Conservation (phyloP, 2,888 invertebrate species). For the Heliconius sara region DNA sequence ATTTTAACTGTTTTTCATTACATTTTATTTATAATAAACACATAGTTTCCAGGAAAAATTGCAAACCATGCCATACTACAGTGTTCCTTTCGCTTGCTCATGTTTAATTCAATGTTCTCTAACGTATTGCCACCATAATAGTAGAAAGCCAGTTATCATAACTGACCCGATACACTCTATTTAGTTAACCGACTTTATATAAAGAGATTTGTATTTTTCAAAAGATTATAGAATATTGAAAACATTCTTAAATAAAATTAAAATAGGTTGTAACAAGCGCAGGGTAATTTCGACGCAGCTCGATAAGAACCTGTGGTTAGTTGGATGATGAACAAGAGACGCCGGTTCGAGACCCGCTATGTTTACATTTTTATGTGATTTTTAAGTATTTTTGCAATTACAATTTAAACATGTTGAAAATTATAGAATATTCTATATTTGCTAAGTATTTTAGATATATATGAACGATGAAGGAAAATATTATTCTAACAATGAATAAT, state of each 20-base stretch:
- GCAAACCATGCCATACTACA: slow-evolving; percentile 17
- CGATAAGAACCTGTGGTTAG: too few relatives aligned
- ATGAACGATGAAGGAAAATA: background rate
- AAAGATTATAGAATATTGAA: too few relatives aligned
- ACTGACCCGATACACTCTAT: slow-evolving; percentile 34
- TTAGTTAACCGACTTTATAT: background rate
- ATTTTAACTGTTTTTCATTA: background rate
- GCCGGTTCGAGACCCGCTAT: too few relatives aligned
- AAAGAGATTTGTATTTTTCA: background rate
- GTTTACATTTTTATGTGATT: too few relatives aligned
- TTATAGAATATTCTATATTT: background rate
- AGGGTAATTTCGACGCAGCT: too few relatives aligned
- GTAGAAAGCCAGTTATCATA: slow-evolving; percentile 38
- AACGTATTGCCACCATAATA: slow-evolving; percentile 22
- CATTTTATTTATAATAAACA: background rate
- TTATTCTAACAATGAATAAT: background rate
- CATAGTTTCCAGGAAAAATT: slow-evolving; percentile 12
- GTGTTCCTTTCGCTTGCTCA: slow-evolving; percentile 35
- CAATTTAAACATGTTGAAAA: too few relatives aligned
- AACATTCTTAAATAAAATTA: too few relatives aligned
- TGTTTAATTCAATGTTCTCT: slow-evolving; percentile 32
- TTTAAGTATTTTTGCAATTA: too few relatives aligned
- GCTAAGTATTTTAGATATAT: background rate
- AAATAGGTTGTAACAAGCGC: too few relatives aligned
- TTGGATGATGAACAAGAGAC: too few relatives aligned